Conservation (phyloP, 2,113 vertebrate genomes). For the Procavia capensis region DNA sequence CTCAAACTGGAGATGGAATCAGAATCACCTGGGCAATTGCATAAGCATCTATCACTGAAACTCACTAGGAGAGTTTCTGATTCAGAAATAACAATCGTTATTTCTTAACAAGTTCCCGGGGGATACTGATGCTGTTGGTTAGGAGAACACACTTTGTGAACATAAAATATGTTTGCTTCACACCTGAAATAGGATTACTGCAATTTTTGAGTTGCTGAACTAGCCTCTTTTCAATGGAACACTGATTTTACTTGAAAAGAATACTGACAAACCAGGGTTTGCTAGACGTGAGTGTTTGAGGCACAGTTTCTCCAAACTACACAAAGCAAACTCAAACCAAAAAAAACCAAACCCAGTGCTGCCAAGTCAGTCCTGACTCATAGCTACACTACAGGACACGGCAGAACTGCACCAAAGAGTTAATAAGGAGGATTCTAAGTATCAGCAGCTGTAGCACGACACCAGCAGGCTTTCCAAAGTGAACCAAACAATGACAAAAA, state of each 20-base stretch:
- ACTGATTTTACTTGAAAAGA: conserved; percentile 49
- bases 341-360: too few species aligned
- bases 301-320: conserved; percentile 18
- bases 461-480: too few species aligned
- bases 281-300: conserved; percentile 8
- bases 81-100: not conserved
- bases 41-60: not conserved
- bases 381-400: too few species aligned
- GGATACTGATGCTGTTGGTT: not conserved
- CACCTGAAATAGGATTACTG: too few species aligned
- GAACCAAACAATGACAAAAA: conserved; percentile 5
- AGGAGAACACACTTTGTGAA: not conserved
- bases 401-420: too few species aligned
- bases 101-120: not conserved
- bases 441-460: too few species aligned
- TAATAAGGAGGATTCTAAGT: too few species aligned
- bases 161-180: not conserved
- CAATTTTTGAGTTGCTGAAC: not conserved
- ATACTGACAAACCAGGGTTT: not conserved
- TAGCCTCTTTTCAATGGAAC: not conserved
- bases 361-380: too few species aligned
- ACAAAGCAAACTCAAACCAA: not conserved
- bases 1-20: not conserved
- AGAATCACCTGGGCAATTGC: not conserved
- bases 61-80: not conserved